A percentile compares a stretch with the other conserved stretches of the same genome.
Conservation (phyloP, 2,888 invertebrate genomes). For the Nomada fucata region DNA sequence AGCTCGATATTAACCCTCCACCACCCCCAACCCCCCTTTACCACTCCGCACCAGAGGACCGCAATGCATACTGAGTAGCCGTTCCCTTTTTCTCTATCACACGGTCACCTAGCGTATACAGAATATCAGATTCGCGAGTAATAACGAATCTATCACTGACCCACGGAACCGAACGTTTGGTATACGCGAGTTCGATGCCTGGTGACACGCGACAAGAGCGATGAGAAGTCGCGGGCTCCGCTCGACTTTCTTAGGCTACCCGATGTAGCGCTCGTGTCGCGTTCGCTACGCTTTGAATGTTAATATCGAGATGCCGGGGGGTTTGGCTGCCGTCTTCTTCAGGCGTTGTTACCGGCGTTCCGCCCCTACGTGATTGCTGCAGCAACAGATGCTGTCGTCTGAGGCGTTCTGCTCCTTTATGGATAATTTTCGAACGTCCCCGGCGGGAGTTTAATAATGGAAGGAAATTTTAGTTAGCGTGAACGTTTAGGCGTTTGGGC, state of each 20-base stretch:
- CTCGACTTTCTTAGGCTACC: too few species aligned
- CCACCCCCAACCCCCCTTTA: constrained; percentile 61
- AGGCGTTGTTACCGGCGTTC: constrained; percentile 9
- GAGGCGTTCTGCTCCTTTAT: not conserved
- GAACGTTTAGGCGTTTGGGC: too few species aligned
- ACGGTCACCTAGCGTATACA: constrained; percentile 79
- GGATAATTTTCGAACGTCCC: constrained; percentile 18
- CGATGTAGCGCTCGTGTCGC: not conserved
- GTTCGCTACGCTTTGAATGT: constrained; percentile 34
- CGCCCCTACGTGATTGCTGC: constrained; percentile 26
- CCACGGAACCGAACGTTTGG: constrained; percentile 51
- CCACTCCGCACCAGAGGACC: constrained; percentile 73
- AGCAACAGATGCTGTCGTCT: constrained; percentile 26
- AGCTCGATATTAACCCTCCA: constrained; percentile 77
- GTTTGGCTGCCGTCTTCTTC: not conserved
- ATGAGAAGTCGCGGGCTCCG: not conserved
- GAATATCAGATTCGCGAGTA: constrained; percentile 75
- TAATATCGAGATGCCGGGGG: constrained; percentile 29
- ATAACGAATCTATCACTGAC: constrained; percentile 79
- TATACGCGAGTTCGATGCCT: constrained; percentile 17
- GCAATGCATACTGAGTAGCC: constrained; percentile 84
- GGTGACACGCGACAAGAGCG: not conserved
- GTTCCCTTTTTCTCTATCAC: constrained; percentile 79
- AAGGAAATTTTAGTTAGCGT: constrained; percentile 2
- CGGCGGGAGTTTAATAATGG: not conserved